Evolutionary conservation across 2,113 vertebrate genomes (phyloP), one percentile per base, ranked within the genome.

Genomic region (Sebastes schlegelii): DNA sequence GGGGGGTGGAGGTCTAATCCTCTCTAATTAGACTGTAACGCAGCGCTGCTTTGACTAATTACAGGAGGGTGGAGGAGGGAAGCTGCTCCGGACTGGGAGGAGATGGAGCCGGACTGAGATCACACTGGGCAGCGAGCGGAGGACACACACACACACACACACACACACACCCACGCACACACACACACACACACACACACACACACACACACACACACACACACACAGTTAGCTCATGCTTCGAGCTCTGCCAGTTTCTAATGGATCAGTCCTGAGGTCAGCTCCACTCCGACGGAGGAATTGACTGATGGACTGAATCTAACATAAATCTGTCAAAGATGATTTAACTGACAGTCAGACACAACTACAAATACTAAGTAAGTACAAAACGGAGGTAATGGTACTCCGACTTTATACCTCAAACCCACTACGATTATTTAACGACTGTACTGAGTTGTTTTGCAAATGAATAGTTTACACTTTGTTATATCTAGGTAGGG

Each of bases 41-140:
- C 63, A 9, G 71, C 34, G 51, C 68, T 14, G 13, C 17, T 67
- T 67, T 49, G 6, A 49, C 13, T 67, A 49, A 49, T 67, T 49
- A 42, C 72, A 14, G 60, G n/a, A 67, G 66, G 34, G 34, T 34
- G 34, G 34, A 34, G 34, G 34, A 34, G 34, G 71, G 68, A 60
- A 51, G 55, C 52, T 87, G 64, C 42, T n/a, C 21, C 2, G 40
- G 26, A 72, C 9, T 71, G 77, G 60, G 70, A 77, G 60, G 73
- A 80, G 55, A 42, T 13, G 34, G 43, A 26, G 34, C 34, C 52
- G 2, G 75, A 46, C 66, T 92, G 83, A 90, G 86, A 85, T 92
- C 90, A 92, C 82, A 70, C 83, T 87, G 83, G 88, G 85, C 90
- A 87, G 55, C 55, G 60, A 77, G 54, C 43, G 46, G 57, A 51